A percentile compares a stretch with the other conserved stretches of the same genome.
Evolutionary conservation across 2,113 vertebrate species (phyloP).

Genomic region (Macquaria australasica): DNA sequence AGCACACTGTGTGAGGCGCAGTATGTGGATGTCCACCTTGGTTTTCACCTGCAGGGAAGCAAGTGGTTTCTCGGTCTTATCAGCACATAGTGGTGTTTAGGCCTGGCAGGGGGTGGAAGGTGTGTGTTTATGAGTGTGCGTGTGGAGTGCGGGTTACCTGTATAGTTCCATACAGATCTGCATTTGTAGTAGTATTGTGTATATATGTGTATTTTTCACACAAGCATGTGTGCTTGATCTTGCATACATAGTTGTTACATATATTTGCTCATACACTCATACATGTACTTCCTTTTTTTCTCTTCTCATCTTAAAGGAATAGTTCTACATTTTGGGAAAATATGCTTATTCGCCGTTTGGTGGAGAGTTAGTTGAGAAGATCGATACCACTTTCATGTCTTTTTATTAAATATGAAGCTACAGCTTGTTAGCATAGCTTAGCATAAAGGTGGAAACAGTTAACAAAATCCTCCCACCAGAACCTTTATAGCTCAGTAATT

Average conservation of each 20-base stretch:
- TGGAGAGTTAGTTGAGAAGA: not conserved
- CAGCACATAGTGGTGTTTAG: conserved; percentile 55
- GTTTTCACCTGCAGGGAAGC: conserved; percentile 68
- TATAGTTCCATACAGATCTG: not conserved
- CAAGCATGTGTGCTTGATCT: not conserved
- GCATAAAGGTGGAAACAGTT: not conserved
- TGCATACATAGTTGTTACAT: not conserved
- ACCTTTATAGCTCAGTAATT: not conserved
- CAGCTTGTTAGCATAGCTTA: not conserved
- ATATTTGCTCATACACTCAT: not conserved
- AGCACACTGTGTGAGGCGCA: conserved; percentile 28
- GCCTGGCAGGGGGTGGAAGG: conserved; percentile 26
- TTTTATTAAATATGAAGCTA: not conserved
- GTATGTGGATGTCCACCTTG: conserved; percentile 52
- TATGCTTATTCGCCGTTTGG: not conserved
- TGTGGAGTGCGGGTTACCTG: not conserved
- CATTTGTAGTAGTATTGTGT: not conserved
- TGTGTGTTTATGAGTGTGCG: conserved; percentile 14
- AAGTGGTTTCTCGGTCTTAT: conserved; percentile 62
- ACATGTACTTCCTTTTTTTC: not conserved
- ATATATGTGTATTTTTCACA: not conserved
- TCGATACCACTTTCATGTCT: not conserved
- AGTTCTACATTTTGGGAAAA: not conserved
- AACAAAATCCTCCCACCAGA: not conserved
- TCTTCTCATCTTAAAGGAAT: not conserved